Conservation (phyloP, 2,113 vertebrate genomes). For the Ptyas mucosa region DNA sequence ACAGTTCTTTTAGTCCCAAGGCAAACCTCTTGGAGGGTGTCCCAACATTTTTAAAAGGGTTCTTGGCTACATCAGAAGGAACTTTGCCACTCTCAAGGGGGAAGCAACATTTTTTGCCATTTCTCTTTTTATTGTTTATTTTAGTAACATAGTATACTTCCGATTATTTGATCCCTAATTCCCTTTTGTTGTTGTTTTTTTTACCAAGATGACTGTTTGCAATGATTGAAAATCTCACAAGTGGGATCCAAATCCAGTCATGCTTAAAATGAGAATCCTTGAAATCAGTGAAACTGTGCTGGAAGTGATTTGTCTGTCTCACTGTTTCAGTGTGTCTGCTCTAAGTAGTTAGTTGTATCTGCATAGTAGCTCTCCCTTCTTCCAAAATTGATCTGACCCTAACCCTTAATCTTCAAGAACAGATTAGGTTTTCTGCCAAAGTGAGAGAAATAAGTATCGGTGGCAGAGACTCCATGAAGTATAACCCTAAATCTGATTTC, state of each 20-base stretch:
- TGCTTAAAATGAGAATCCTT: not conserved
- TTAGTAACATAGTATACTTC: not conserved
- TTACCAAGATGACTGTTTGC: not conserved
- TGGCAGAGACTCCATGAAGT: not conserved
- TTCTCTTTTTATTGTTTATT: not conserved
- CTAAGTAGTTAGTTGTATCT: not conserved
- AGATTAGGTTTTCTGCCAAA: not conserved
- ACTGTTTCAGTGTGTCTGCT: not conserved
- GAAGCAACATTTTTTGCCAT: not conserved
- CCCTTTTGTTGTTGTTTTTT: not conserved
- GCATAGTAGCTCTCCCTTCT: not conserved
- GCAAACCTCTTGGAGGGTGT: not conserved
- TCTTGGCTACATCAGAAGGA: not conserved
- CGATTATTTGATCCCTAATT: not conserved
- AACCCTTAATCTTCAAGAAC: not conserved
- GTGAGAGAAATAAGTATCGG: not conserved
- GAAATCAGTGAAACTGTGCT: not conserved
- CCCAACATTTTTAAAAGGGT: not conserved
- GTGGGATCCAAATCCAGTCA: not conserved
- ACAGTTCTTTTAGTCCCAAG: not conserved
- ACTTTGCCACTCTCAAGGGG: not conserved
- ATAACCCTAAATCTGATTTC: not conserved
- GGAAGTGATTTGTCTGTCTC: not conserved
- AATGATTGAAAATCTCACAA: not conserved
- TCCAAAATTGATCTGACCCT: not conserved